Base-by-base conservation (phyloP, 1,140 invertebrate species). In the Brachionus rotundiformis region DNA sequence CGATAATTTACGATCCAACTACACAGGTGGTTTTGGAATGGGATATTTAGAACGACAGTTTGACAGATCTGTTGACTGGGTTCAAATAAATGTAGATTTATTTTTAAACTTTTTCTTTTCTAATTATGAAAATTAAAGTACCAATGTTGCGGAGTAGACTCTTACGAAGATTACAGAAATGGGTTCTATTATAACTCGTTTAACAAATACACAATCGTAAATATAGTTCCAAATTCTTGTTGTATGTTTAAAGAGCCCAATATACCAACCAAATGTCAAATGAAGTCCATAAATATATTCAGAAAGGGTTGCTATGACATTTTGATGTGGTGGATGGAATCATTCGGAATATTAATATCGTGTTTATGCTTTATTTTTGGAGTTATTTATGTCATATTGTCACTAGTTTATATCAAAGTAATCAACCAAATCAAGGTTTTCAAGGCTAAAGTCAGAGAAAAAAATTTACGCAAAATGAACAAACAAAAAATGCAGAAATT, bases 321-420 rank as follows among this genome's bases (percentile, higher is more conserved):
- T 36, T 39, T 79, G 16, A 79, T 79, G 76, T 79, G 47, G 44
- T 79, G 76, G 76, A 79, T 79, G 76, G 76, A 79, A 54, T 79
- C 47, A 36, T 79, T 79, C n/a, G 76, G 76, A 27, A 33, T 54
- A 0, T 19, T 79, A n/a, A 79, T 79, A 8, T 54, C 47, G 2
- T 54, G 47, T 27, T 63, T 79, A 33, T 39, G 16, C 19, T 25
- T 79, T 39, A 63, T 79, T 59, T 79, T 79, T 10, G 76, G 76
- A 25, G 0, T 79, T 47, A 44, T 73, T 23, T 73, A 31, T n/a
- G 7, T 44, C 11, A 47, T 73, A 6, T 44, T 73, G 23, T 25
- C 19, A 10, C 5, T 73, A 13, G 41, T 73, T 25, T 73, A n/a
- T 44, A 41, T 44, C 5, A 73, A 47, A 25, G 16, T 73, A n/a